phyloP scores from a whole-genome alignment of 2,888 invertebrate genomes.

The Cantharis lateralis region DNA sequence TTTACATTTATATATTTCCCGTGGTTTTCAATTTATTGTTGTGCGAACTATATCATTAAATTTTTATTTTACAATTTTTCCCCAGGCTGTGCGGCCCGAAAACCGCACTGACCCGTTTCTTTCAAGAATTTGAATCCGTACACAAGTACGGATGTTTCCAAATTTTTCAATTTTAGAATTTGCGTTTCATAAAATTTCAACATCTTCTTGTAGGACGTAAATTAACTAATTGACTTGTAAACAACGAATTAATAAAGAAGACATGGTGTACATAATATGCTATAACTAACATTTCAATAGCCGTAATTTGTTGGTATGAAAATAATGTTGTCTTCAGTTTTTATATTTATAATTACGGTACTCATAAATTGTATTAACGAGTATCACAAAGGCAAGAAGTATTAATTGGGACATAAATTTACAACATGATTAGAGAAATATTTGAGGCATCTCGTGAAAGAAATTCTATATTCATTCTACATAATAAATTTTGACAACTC shows the following conservation, averaged over 20 bases:
- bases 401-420: conserved; percentile 20
- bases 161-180: background rate
- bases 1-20: no score
- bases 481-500: conserved; percentile 10
- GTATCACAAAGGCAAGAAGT: conserved; percentile 11
- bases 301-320: background rate
- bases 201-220: background rate
- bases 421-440: conserved; percentile 17
- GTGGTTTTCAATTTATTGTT: no score
- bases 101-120: no score
- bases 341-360: background rate
- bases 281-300: background rate
- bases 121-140: no score
- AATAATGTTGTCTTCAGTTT: background rate
- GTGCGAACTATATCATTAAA: no score
- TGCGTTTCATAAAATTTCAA: background rate
- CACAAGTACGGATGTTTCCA: background rate
- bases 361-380: conserved; percentile 5
- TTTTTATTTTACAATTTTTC: no score
- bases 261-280: background rate
- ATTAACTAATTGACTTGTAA: background rate
- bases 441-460: background rate
- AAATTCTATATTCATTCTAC: conserved; percentile 13
- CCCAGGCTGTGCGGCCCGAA: no score
- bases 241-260: background rate